Conservation (phyloP, 2,888 invertebrate species). For the Patella depressa region DNA sequence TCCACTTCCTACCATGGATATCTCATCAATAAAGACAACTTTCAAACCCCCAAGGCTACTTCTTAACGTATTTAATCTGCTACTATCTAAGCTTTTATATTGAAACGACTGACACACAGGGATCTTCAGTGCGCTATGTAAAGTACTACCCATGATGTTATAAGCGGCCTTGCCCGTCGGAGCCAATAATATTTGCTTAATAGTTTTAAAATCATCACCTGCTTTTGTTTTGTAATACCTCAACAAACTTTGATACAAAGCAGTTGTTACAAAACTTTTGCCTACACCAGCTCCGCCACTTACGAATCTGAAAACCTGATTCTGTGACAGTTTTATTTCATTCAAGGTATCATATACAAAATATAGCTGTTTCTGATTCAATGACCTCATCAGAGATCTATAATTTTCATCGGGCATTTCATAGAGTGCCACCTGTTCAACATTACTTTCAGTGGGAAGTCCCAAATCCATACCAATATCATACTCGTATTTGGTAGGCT, state of each 20-base stretch:
- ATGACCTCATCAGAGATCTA: no score
- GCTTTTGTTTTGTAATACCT: constrained; percentile 35
- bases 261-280: constrained; percentile 36
- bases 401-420: no score
- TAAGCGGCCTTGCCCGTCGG: constrained; percentile 45
- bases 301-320: no score
- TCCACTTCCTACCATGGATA: constrained; percentile 39
- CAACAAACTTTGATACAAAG: constrained; percentile 38
- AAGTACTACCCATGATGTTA: constrained; percentile 29
- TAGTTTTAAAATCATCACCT: constrained; percentile 29
- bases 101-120: constrained; percentile 21
- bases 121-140: constrained; percentile 28
- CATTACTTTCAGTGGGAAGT: no score
- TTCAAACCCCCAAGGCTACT: no score
- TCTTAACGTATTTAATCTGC: not conserved
- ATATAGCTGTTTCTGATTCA: no score
- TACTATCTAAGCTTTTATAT: constrained; percentile 22
- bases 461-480: no score
- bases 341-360: no score
- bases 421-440: no score
- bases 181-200: constrained; percentile 30
- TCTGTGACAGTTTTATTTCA: no score
- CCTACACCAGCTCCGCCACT: constrained; percentile 33
- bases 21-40: constrained; percentile 27
- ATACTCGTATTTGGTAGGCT: no score